These are phyloP conservation scores for Rhyacophila evoluta DNA, from an alignment of 2,888 invertebrate genomes.

Conservation along the genomic window DNA sequence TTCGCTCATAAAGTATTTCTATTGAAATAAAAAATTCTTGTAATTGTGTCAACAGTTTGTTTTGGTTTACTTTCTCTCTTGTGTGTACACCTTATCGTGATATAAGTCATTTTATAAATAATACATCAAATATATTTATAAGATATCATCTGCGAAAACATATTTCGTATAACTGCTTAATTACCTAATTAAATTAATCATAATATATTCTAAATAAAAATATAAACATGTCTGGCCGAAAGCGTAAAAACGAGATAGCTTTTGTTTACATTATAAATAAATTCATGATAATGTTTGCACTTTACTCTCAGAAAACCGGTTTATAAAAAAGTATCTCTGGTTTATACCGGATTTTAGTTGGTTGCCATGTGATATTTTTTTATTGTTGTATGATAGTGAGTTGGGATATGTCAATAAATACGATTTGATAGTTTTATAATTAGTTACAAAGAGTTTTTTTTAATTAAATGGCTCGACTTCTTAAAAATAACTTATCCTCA, in stretches of 20 bases:
- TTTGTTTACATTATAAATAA: neutral
- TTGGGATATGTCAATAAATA: neutral
- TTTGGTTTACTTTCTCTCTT: no score
- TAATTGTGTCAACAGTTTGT: no score
- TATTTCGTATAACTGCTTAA: no score
- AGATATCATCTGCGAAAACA: no score
- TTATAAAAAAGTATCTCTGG: neutral
- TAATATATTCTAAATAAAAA: neutral
- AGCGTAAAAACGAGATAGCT: neutral
- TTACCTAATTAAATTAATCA: neutral
- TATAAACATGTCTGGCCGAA: neutral
- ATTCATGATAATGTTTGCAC: neutral
- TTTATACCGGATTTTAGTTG: neutral
- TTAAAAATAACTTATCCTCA: conserved; percentile 23
- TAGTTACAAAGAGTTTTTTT: neutral
- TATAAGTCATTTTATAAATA: no score
- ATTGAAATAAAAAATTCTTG: no score
- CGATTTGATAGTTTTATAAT: neutral
- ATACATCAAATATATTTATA: no score
- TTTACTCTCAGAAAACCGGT: neutral
- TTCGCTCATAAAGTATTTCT: no score
- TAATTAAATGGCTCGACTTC: neutral
- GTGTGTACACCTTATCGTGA: no score
- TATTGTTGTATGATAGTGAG: conserved; percentile 42
- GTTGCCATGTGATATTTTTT: conserved; percentile 53